Conservation (phyloP, 2,888 invertebrate genomes). For the Pristionchus fissidentatus region DNA sequence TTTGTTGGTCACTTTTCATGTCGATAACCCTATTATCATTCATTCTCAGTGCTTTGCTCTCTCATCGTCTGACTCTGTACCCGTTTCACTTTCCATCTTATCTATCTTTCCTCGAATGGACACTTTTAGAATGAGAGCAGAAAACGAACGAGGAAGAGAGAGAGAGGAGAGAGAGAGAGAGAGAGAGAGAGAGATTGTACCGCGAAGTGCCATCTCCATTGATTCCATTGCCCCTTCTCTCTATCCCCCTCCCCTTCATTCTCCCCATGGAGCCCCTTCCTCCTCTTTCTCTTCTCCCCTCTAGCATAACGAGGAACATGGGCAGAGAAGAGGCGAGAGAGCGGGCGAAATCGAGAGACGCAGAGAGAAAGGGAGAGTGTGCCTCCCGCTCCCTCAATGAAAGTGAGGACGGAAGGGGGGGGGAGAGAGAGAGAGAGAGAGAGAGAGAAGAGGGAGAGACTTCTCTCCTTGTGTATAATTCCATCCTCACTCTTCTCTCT, state of each 20-base stretch:
- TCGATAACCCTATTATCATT: neutral
- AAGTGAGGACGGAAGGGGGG: constrained; percentile 23
- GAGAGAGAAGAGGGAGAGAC: neutral
- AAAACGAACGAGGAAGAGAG: neutral
- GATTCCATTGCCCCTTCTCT: neutral
- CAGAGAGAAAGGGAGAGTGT: too few species aligned
- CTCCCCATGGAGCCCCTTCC: neutral
- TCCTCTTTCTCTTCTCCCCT: neutral
- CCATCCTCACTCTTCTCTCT: neutral
- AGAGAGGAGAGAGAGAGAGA: neutral
- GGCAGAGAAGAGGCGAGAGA: constrained; percentile 9
- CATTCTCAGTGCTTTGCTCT: neutral
- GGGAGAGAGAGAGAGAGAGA: constrained; percentile 9
- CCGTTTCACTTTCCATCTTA: too few species aligned
- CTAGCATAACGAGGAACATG: too few species aligned
- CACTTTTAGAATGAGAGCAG: neutral
- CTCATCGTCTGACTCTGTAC: neutral
- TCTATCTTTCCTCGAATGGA: neutral
- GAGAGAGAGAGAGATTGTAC: neutral
- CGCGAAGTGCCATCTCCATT: neutral
- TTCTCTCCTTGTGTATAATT: neutral
- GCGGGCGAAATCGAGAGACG: neutral
- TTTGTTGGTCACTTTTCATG: neutral
- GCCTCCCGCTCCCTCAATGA: neutral
- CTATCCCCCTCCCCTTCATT: neutral